Percentiles rank a stretch among this genome's conserved stretches.
These are phyloP conservation scores for Perodicticus potto DNA, from an alignment of 2,797 vertebrate genomes.

Conservation along the genomic window DNA sequence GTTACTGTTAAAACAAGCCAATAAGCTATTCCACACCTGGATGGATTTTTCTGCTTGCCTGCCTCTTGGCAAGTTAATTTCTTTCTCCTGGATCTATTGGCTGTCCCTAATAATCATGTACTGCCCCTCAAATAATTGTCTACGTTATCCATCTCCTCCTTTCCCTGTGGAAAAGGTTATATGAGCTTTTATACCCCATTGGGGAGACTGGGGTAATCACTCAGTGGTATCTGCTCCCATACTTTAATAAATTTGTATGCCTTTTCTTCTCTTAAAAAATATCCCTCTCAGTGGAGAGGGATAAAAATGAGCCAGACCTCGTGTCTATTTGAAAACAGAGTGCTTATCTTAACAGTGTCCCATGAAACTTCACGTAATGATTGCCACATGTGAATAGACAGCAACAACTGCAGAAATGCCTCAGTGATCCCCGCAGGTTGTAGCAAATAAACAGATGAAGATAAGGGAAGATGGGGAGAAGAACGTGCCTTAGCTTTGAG, in stretches of 20 bases:
- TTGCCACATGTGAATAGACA: not conserved
- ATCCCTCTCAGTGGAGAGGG: not conserved
- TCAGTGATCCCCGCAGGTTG: not conserved
- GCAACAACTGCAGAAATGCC: not conserved
- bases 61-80: too few species aligned
- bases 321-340: not conserved
- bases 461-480: not conserved
- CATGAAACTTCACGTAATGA: not conserved
- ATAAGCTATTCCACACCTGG: not conserved
- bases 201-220: too few species aligned
- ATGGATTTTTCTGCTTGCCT: too few species aligned
- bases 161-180: too few species aligned
- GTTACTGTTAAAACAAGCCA: not conserved
- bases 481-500: not conserved
- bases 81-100: too few species aligned
- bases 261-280: not conserved
- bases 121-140: too few species aligned
- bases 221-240: too few species aligned
- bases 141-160: too few species aligned
- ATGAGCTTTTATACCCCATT: too few species aligned
- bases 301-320: not conserved
- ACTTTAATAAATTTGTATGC: too few species aligned
- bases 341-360: not conserved
- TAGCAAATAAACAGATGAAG: conserved; percentile 11
- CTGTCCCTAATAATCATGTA: too few species aligned